These are phyloP conservation scores for Rhopalosiphum maidis DNA, from an alignment of 1,140 invertebrate genomes.

Conservation along the genomic window DNA sequence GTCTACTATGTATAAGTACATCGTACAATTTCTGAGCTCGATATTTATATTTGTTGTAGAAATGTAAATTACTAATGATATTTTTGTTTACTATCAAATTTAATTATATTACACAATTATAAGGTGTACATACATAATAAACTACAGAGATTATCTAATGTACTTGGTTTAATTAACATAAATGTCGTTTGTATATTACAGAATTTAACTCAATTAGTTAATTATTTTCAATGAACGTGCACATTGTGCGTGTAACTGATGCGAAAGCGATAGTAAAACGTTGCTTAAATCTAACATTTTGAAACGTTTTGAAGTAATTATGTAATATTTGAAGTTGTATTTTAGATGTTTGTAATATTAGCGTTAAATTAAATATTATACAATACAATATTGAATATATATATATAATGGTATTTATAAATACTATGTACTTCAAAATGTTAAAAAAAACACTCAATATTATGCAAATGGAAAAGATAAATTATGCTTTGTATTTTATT, in stretches of 20 bases:
- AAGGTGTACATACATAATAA: not conserved
- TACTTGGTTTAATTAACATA: not conserved
- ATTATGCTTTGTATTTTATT: not conserved
- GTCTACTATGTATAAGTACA: not conserved
- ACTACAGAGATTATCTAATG: not conserved
- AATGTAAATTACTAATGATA: not conserved
- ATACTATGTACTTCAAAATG: not conserved
- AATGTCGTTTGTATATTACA: not conserved
- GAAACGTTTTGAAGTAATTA: not conserved
- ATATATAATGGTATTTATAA: not conserved
- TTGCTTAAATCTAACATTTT: not conserved
- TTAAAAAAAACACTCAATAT: not conserved
- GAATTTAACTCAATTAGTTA: not conserved
- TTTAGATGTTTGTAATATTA: not conserved
- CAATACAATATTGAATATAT: not conserved
- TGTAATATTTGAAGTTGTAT: not conserved
- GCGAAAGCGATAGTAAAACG: not conserved
- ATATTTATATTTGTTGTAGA: not conserved
- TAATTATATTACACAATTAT: not conserved
- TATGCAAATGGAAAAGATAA: not conserved
- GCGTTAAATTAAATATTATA: not conserved
- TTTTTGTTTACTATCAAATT: not conserved
- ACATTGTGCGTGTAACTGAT: not conserved
- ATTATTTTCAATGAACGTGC: not conserved
- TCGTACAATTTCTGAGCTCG: not conserved